Evolutionary conservation across 2,113 vertebrate genomes (phyloP).

Genomic region (Amphilophus citrinellus): DNA sequence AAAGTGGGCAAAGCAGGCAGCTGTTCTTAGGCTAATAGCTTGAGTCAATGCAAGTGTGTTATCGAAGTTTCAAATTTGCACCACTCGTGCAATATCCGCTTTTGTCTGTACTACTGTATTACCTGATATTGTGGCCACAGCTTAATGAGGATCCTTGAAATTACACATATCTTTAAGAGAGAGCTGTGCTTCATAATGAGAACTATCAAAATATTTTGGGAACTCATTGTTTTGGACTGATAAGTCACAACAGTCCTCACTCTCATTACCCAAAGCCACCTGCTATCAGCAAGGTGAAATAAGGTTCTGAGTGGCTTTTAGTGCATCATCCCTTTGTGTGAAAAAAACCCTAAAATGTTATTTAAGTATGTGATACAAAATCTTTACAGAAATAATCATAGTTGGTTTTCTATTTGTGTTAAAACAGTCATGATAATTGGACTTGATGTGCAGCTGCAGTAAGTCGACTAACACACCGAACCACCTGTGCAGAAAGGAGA

Average conservation of each 20-base stretch:
- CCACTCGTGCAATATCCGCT: background rate
- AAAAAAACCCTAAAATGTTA: background rate
- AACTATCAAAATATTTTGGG: background rate
- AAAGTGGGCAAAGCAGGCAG: background rate
- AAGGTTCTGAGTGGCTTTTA: background rate
- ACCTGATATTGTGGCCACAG: too few relatives aligned
- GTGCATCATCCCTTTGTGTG: background rate
- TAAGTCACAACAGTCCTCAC: background rate
- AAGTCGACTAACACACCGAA: background rate
- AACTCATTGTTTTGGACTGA: background rate
- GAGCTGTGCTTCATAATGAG: background rate
- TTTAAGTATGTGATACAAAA: background rate
- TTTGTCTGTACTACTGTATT: background rate
- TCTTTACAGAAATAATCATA: background rate
- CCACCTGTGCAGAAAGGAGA: slow-evolving; percentile 15
- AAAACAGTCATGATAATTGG: background rate
- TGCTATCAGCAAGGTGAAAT: background rate
- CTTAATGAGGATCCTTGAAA: background rate
- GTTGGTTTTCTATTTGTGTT: background rate
- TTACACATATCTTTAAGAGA: background rate
- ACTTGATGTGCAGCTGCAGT: background rate
- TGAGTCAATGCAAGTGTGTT: background rate
- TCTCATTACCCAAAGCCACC: background rate
- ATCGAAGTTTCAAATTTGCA: background rate
- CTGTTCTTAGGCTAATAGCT: background rate